Base-by-base conservation (phyloP, 2,888 invertebrate genomes). In the Liopterus haemorrhoidalis region DNA sequence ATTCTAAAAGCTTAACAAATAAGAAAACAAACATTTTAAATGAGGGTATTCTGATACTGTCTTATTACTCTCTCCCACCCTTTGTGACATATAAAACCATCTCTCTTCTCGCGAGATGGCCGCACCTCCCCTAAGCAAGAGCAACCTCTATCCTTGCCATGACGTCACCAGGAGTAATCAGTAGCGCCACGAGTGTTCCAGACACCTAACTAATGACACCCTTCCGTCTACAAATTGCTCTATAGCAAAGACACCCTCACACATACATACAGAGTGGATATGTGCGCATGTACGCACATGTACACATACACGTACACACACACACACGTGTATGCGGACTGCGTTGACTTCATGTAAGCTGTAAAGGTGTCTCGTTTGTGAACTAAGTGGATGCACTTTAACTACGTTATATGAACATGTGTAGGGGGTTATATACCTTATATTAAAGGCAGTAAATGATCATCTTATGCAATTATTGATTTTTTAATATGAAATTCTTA, bases 181-280 rank as follows among this genome's bases (percentile, higher is more conserved):
- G 56, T 51, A 50, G 53, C 57, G 62, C 59, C 63, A 62, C 67
- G 64, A 64, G 65, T 67, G 68, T 64, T 58, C 57, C 55, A 63
- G 68, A 67, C 67, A 67, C 65, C 61, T 61, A 63, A 68, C 67
- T 69, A 69, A 68, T 67, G 67, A 67, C 64, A 60, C 60, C 64
- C 62, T 65, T 65, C 65, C 65, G 61, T 58, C 59, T 60, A 62
- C 61, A 65, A 66, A 66, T 65, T 64, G 64, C 60, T 53, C 42
- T 28, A n/a, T 22, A 31, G 42, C 38, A 45, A 45, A 45, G 45
- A 45, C 45, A 45, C 45, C 31, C 22, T 31, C 39, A 39, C 43
- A 37, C 22, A 44, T 18, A 44, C 35, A 42, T 30, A 38, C 38
- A 32, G 14, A 19, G 20, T 22, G 27, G 6, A 14, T 28, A 28